phyloP scores from a whole-genome alignment of 2,888 invertebrate species.

The Scrobipalpa atriplicella region DNA sequence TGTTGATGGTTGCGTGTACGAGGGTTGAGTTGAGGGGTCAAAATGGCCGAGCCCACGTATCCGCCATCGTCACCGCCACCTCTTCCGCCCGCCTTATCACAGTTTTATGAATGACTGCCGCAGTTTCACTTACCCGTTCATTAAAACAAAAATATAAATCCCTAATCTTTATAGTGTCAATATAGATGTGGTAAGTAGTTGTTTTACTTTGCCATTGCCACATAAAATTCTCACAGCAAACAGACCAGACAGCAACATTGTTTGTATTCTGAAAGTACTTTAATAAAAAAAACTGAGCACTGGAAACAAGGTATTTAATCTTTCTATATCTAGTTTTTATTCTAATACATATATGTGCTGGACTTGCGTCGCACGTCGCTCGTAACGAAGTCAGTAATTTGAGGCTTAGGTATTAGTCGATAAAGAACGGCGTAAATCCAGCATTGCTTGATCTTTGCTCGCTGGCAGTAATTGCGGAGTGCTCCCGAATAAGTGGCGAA shows the following conservation, averaged over 20 bases:
- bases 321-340: too few relatives aligned
- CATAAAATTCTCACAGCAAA: too few relatives aligned
- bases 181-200: too few relatives aligned
- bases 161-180: too few relatives aligned
- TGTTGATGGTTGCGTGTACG: slow-evolving; percentile 33
- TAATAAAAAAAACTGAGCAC: too few relatives aligned
- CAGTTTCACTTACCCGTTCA: background rate
- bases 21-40: slow-evolving; percentile 33
- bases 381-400: slow-evolving; percentile 35
- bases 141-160: background rate
- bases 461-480: slow-evolving; percentile 53
- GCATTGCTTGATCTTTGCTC: slow-evolving; percentile 42
- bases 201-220: too few relatives aligned
- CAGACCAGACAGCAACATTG: too few relatives aligned
- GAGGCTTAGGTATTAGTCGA: slow-evolving; percentile 44
- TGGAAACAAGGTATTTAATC: too few relatives aligned
- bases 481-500: slow-evolving; percentile 55
- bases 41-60: slow-evolving; percentile 33
- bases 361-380: too few relatives aligned
- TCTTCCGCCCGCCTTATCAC: slow-evolving; percentile 13
- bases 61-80: slow-evolving; percentile 14
- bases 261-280: too few relatives aligned
- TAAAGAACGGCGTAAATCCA: slow-evolving; percentile 50
- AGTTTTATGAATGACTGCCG: slow-evolving; percentile 20
- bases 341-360: too few relatives aligned